phyloP scores from a whole-genome alignment of 2,113 vertebrate genomes.

The Noturus placidus region DNA sequence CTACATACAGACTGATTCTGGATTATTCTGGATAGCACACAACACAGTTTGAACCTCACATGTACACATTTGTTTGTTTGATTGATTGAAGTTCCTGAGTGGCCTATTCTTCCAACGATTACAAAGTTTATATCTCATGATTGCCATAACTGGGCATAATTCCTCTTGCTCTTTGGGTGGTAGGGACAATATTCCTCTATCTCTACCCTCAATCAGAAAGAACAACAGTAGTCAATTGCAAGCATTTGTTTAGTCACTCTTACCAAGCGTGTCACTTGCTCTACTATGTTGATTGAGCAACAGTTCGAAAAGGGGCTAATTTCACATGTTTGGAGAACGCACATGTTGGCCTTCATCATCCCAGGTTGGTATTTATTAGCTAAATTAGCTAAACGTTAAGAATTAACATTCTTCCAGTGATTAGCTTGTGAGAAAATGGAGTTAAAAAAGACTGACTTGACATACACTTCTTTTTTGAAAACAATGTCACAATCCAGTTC shows the following conservation, averaged over 20 bases:
- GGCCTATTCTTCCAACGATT: neutral
- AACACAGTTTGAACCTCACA: neutral
- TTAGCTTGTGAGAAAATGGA: neutral
- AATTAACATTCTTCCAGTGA: neutral
- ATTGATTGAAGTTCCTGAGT: neutral
- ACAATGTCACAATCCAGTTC: neutral
- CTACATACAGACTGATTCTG: neutral
- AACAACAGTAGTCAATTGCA: neutral
- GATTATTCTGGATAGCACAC: neutral
- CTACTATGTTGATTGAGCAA: neutral
- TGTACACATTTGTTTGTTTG: neutral
- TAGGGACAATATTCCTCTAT: neutral
- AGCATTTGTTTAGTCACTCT: neutral
- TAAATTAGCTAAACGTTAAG: neutral
- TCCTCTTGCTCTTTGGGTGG: neutral
- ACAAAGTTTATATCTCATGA: neutral
- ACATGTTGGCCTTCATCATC: neutral
- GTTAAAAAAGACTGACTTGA: neutral
- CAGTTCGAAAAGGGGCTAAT: neutral
- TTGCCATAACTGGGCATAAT: neutral
- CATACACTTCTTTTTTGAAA: slow-evolving; percentile 1
- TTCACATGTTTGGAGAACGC: neutral
- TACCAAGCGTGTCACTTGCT: neutral
- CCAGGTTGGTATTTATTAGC: neutral
- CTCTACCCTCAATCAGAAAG: neutral